These are phyloP conservation scores for Drosophila stalkeri DNA, from an alignment of 2,888 invertebrate genomes.

Conservation along the genomic window DNA sequence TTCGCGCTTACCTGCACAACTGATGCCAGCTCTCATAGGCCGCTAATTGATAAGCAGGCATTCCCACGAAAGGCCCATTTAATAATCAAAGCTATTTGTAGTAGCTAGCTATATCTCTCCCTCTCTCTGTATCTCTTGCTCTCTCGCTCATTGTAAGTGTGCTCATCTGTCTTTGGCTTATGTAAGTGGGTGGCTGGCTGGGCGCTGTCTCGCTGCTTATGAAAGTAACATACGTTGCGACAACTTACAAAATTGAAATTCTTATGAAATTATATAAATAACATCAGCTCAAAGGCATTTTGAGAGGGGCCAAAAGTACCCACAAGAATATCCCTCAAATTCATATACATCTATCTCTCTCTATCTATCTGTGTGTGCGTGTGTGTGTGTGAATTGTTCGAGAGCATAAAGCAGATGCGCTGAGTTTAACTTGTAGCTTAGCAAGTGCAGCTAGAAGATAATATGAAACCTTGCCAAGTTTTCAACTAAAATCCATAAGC, in stretches of 20 bases:
- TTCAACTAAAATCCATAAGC: conserved; percentile 9
- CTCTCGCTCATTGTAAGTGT: background rate
- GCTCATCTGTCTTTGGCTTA: conserved; percentile 34
- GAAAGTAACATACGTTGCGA: conserved; percentile 40
- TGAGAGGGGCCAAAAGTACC: background rate
- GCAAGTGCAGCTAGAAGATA: background rate
- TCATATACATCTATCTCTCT: too few species aligned
- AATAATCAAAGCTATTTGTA: conserved; percentile 8
- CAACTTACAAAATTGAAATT: conserved; percentile 63
- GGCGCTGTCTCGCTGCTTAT: conserved; percentile 6
- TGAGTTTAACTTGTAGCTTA: conserved; percentile 1
- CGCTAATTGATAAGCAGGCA: conserved; percentile 39
- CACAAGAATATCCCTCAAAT: conserved; percentile 4
- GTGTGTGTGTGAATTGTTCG: background rate
- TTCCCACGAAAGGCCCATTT: background rate
- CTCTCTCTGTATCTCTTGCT: background rate
- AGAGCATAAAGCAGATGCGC: conserved; percentile 3
- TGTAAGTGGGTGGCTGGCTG: conserved; percentile 22
- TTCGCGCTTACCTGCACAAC: conserved; percentile 33
- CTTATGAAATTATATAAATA: conserved; percentile 57
- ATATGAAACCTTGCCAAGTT: conserved; percentile 9
- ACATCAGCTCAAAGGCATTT: conserved; percentile 53
- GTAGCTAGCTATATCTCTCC: background rate
- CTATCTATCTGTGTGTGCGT: too few species aligned
- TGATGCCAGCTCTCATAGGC: background rate